Base-by-base conservation (phyloP, 2,797 vertebrate species). In the Chaenodraco wilsoni region DNA sequence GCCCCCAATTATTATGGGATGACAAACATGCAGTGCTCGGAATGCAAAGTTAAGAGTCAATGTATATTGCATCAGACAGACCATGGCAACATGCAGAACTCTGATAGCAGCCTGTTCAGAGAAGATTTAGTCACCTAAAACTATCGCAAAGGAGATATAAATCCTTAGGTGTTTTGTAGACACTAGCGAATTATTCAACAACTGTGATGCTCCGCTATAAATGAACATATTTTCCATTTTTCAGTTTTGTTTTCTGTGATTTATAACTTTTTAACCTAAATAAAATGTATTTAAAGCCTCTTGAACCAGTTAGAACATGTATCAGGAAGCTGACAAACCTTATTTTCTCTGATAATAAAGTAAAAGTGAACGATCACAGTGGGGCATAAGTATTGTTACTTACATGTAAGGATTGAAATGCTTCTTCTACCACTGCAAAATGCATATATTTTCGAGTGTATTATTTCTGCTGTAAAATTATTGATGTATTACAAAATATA, bases 61-160 rank as follows among this genome's bases (percentile, higher is more conserved):
- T 23, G 54, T 43, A n/a, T n/a, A 16, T 64, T 41, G 13, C 14
- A 58, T 67, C 64, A 66, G 67, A 68, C 46, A 49, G 23, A 52
- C 12, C 58, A 5, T 31, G 40, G 19, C 21, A 37, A 62, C 16
- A 40, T 46, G 40, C 27, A 54, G 41, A 40, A n/a, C 21, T 61
- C 7, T 40, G 54, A 64, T 27, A 23, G 44, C 46, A 48, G 56
- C 31, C 21, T 44, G 31, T 59, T 70, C 19, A 37, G 27, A 50
- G 3, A 54, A 37, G 54, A 69, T 69, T 43, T 67, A 16, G 23
- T 69, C 21, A 51, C 56, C 23, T 33, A 5, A 51, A 81, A 59
- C 14, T 9, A 16, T 33, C 3, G 5, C 54, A 12, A 12, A 15
- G 11, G n/a, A 31, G 12, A 17, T 40, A 41, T 17, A 33, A 65